Base-by-base conservation (phyloP, 2,888 invertebrate species). In the Charanyca ferruginea region DNA sequence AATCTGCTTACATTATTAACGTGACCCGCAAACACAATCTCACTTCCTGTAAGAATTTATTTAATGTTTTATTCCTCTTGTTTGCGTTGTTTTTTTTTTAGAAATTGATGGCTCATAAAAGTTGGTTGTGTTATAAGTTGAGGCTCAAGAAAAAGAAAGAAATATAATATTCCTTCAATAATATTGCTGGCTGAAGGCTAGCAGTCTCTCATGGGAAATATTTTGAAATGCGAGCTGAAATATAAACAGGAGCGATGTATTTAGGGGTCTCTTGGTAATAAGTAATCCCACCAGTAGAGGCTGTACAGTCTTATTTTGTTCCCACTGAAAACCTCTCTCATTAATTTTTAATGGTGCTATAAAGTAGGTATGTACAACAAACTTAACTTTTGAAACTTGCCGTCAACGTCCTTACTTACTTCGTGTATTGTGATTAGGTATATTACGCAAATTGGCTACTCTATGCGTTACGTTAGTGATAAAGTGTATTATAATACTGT, bases 171-270 rank as follows among this genome's bases (percentile, higher is more conserved):
- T 61, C 13, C 38, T 66, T 44, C 28, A 62, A 65, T 70, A 42
- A 70, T 59, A 59, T 66, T 55, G 25, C 61, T 55, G 47, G 54
- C 61, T 73, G 62, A 80, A 83, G 79, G 72, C 58, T 66, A 62
- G 65, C 42, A 62, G 52, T 85, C 83, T 90, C 89, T 89, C 92
- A 89, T 92, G 93, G 91, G 94, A 94, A 94, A 90, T 82, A 90
- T 89, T 87, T 85, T 88, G 94, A 87, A 93, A 94, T 83, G 79
- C 66, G 93, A 94, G 85, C 86, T 86, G 89, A 86, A 87, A 90
- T 84, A 85, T 83, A 87, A 87, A 84, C 85, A 87, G 68, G 73
- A 77, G 68, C 66, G 59, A 63, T 73, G 65, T 64, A 66, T 75
- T 83, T 84, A 86, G 89, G 90, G 85, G 86, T 83, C 88, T 82